Conservation (phyloP, 2,113 vertebrate genomes). For the Chloebia gouldiae region DNA sequence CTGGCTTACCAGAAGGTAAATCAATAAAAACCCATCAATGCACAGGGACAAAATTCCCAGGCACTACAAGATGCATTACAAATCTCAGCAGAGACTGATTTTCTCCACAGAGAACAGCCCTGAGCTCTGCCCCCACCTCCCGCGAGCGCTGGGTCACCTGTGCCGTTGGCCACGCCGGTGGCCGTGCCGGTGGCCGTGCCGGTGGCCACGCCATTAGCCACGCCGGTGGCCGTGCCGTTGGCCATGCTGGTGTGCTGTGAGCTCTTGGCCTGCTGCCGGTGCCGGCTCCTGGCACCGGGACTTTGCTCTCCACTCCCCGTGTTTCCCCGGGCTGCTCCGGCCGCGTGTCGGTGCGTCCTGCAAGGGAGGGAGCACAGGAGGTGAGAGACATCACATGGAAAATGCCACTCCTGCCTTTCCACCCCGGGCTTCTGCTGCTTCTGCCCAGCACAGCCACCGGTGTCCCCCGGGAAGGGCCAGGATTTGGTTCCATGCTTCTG, state of each 20-base stretch:
- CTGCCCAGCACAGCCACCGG: accelerated
- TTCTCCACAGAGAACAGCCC: neutral
- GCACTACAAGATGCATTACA: accelerated
- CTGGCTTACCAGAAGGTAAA: neutral
- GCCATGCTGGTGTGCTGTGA: neutral
- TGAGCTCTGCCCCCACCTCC: neutral
- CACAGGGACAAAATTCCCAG: neutral
- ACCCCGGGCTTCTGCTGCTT: accelerated
- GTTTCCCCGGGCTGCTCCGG: conserved; percentile 50
- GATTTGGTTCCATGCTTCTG: accelerated
- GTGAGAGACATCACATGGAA: neutral
- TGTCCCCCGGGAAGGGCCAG: accelerated
- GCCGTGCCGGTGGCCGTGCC: conserved; percentile 18
- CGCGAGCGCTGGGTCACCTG: neutral
- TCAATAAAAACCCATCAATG: neutral
- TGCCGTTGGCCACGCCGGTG: conserved; percentile 47
- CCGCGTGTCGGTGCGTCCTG: conserved; percentile 76
- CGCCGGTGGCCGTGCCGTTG: neutral
- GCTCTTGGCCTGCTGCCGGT: conserved; percentile 70
- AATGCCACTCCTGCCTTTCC: neutral
- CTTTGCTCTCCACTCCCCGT: conserved; percentile 69
- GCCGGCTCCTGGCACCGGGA: conserved; percentile 57
- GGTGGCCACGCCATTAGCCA: neutral
- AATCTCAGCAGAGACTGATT: neutral
- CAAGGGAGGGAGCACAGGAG: neutral